Percentiles rank a stretch among this genome's conserved stretches.
Evolutionary conservation across 2,797 vertebrate genomes (phyloP).

Genomic region (Melanotaenia boesemani): DNA sequence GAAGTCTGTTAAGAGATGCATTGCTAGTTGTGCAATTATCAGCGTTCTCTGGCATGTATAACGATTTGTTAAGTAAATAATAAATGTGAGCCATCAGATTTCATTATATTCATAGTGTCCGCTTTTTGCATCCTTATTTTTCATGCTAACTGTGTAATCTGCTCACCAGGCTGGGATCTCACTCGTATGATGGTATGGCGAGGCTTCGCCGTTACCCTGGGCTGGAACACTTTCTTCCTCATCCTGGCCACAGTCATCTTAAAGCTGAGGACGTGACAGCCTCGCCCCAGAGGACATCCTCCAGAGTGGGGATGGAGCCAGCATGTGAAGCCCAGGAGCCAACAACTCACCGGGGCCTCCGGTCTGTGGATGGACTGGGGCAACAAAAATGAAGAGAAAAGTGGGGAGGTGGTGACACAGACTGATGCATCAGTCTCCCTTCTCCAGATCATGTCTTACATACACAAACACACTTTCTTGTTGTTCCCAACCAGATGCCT

Average conservation of each 20-base stretch:
- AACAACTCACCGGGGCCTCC: conserved; percentile 21
- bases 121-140: background rate
- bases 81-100: no score
- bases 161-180: conserved; percentile 81
- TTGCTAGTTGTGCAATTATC: no score
- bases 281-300: background rate
- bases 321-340: conserved; percentile 30
- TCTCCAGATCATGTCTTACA: conserved; percentile 29
- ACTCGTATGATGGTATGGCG: conserved; percentile 86
- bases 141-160: background rate
- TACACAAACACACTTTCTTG: conserved; percentile 11
- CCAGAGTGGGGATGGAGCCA: conserved; percentile 12
- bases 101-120: background rate
- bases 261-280: conserved; percentile 81
- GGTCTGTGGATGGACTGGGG: conserved; percentile 17
- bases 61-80: no score
- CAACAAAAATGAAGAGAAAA: conserved; percentile 21
- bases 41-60: no score
- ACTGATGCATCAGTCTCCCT: conserved; percentile 31
- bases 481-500: conserved; percentile 20
- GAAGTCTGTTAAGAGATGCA: no score
- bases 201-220: conserved; percentile 83
- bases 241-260: conserved; percentile 86
- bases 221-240: conserved; percentile 87
- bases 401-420: background rate